phyloP scores from a whole-genome alignment of 2,113 vertebrate species.

The Bufo bufo region DNA sequence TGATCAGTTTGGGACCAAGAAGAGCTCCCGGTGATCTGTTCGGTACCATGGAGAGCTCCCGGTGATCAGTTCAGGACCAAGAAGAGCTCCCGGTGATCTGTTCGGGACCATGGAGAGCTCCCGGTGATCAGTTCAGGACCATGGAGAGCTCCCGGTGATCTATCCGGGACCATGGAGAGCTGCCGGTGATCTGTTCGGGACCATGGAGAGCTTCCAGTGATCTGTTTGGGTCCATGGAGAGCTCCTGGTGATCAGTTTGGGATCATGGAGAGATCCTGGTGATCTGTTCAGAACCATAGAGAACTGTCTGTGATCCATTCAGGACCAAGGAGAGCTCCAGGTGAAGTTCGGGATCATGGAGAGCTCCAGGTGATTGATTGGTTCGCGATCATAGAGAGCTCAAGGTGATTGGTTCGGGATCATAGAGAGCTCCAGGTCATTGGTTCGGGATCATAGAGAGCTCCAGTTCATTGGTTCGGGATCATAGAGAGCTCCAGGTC shows the following conservation, averaged over 20 bases:
- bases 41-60: not conserved
- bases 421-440: not conserved
- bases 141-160: not conserved
- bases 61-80: not conserved
- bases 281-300: not conserved
- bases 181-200: not conserved
- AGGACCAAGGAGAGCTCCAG: not conserved
- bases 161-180: not conserved
- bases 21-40: not conserved
- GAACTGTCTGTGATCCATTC: not conserved
- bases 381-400: not conserved
- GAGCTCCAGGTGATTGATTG: not conserved
- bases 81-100: not conserved
- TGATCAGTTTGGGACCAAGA: not conserved
- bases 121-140: no score
- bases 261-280: not conserved
- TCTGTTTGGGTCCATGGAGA: not conserved
- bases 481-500: not conserved
- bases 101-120: not conserved
- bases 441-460: not conserved
- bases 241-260: not conserved
- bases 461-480: not conserved
- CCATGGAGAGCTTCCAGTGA: not conserved
- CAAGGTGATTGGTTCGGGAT: not conserved
- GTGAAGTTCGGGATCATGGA: not conserved